phyloP scores from a whole-genome alignment of 2,888 invertebrate genomes.

The Dolomedes plantarius region DNA sequence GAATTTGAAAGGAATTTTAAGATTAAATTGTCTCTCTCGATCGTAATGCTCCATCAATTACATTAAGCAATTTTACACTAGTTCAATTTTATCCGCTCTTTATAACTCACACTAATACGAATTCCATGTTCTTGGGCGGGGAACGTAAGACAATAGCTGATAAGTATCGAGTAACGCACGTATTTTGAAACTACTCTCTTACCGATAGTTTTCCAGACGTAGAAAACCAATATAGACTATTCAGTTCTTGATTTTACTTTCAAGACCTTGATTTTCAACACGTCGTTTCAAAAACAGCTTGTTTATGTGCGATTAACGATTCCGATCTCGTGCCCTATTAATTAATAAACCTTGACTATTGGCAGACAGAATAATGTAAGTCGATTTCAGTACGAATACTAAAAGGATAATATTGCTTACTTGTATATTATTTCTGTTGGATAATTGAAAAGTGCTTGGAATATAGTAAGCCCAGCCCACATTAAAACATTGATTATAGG shows the following conservation, averaged over 20 bases:
- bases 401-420: too few species aligned
- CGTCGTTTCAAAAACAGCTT: background rate
- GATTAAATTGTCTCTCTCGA: too few species aligned
- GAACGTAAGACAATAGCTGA: background rate
- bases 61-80: background rate
- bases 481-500: too few species aligned
- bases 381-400: background rate
- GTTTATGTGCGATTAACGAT: constrained; percentile 15
- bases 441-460: too few species aligned
- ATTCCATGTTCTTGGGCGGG: background rate
- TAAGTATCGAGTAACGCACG: background rate
- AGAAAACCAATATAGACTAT: background rate
- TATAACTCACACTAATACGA: background rate
- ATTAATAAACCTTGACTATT: constrained; percentile 48
- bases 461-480: too few species aligned
- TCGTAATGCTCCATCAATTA: too few species aligned
- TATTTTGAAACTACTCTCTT: background rate
- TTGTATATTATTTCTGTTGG: too few species aligned
- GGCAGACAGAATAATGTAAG: background rate
- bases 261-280: constrained; percentile 1
- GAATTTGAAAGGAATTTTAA: too few species aligned
- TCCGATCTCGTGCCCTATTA: constrained; percentile 4
- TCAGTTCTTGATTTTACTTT: background rate
- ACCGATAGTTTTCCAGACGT: background rate
- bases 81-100: too few species aligned